A percentile compares a stretch with the other conserved stretches of the same genome.
phyloP scores from a whole-genome alignment of 2,113 vertebrate species.

The Pterophyllum scalare region DNA sequence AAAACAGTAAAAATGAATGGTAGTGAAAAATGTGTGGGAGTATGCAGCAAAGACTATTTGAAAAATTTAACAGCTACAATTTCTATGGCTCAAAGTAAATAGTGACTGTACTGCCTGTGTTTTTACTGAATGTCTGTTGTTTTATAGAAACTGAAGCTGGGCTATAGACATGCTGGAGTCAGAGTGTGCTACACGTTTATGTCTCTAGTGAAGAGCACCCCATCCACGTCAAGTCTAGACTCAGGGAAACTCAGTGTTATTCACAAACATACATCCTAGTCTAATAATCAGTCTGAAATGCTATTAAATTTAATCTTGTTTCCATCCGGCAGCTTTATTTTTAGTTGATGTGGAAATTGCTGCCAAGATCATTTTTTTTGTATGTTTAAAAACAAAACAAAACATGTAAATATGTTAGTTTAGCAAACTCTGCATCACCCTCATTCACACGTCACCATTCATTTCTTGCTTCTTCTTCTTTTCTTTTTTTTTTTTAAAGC shows the following conservation, averaged over 20 bases:
- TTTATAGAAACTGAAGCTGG: background rate
- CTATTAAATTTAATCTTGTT: background rate
- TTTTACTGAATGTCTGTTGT: background rate
- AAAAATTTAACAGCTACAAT: constrained; percentile 3
- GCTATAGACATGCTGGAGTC: background rate
- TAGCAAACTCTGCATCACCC: background rate
- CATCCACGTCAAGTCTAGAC: background rate
- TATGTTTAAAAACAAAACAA: background rate
- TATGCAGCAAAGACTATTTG: background rate
- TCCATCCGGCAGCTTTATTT: constrained; percentile 1
- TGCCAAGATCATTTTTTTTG: background rate
- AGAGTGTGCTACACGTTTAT: background rate
- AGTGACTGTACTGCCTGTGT: background rate
- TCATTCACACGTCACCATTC: background rate
- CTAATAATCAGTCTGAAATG: background rate
- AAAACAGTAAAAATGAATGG: background rate
- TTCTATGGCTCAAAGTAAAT: background rate
- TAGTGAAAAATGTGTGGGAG: background rate
- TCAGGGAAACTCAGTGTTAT: background rate
- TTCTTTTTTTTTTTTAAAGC: background rate
- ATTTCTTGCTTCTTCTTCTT: too few relatives aligned
- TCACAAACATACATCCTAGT: background rate
- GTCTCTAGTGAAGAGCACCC: background rate
- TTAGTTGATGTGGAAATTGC: background rate
- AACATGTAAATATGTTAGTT: background rate